Conservation (phyloP, 2,888 invertebrate species). For the Diarsia dahlii region DNA sequence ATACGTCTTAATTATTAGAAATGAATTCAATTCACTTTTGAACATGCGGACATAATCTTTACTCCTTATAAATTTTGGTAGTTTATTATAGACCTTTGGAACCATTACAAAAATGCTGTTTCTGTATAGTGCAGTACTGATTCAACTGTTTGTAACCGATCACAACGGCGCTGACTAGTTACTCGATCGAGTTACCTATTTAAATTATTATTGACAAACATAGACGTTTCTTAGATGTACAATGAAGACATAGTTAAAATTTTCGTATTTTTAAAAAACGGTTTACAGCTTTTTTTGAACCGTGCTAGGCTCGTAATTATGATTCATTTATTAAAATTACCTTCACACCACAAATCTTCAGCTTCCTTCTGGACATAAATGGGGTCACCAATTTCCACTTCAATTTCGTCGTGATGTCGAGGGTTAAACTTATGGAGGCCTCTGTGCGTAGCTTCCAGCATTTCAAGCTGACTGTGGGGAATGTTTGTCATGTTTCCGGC, state of each 20-base stretch:
- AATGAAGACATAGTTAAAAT: no score
- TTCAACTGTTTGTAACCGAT: neutral
- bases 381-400: slow-evolving; percentile 99
- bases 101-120: neutral
- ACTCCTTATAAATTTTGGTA: no score
- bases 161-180: neutral
- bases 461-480: slow-evolving; percentile 95
- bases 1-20: no score
- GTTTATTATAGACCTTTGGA: no score
- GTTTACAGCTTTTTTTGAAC: neutral
- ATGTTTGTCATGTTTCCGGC: slow-evolving; percentile 93
- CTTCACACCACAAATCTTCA: slow-evolving; percentile 99
- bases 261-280: no score
- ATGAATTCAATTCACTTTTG: no score
- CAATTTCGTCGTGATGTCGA: slow-evolving; percentile 98
- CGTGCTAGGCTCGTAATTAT: neutral
- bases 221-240: no score
- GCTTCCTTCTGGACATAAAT: slow-evolving; percentile 99
- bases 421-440: slow-evolving; percentile 99
- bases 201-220: no score
- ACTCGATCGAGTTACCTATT: neutral
- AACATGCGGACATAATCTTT: no score
- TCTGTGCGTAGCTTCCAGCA: slow-evolving; percentile 98
- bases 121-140: neutral
- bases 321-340: slow-evolving; percentile 83